phyloP scores from a whole-genome alignment of 2,797 vertebrate species.

The Coilia nasus region DNA sequence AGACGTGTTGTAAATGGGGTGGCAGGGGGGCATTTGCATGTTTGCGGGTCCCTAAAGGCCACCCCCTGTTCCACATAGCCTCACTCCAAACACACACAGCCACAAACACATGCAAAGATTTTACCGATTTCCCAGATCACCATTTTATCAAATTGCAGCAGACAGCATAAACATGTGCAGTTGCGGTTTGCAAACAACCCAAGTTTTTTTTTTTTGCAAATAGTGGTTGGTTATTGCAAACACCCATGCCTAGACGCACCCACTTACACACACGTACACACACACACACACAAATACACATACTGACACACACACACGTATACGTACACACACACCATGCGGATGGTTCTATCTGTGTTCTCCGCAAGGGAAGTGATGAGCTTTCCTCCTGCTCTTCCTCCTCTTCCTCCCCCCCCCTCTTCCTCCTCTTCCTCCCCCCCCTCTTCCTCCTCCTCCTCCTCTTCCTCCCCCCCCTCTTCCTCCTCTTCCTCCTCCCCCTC shows the following conservation, averaged over 20 bases:
- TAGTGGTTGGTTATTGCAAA: not conserved
- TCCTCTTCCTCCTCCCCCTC: too few species aligned
- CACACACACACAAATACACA: constrained; percentile 12
- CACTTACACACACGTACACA: not conserved
- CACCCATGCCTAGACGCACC: not conserved
- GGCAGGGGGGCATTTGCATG: constrained; percentile 9
- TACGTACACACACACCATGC: not conserved
- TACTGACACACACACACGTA: not conserved
- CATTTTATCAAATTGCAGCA: not conserved
- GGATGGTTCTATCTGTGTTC: constrained; percentile 35
- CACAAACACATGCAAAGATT: not conserved
- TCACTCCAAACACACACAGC: not conserved
- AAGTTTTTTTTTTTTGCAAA: not conserved
- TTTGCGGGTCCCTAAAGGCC: constrained; percentile 30
- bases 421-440: too few species aligned
- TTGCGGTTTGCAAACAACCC: not conserved
- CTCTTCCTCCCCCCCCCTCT: too few species aligned
- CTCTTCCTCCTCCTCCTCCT: too few species aligned
- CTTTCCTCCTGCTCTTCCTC: not conserved
- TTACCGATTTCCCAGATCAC: not conserved
- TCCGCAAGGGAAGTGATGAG: constrained; percentile 42
- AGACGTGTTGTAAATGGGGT: constrained; percentile 28
- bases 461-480: too few species aligned
- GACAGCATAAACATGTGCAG: not conserved
- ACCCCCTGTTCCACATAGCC: not conserved